phyloP scores from a whole-genome alignment of 2,888 invertebrate species.

The Agriopis aurantiaria region DNA sequence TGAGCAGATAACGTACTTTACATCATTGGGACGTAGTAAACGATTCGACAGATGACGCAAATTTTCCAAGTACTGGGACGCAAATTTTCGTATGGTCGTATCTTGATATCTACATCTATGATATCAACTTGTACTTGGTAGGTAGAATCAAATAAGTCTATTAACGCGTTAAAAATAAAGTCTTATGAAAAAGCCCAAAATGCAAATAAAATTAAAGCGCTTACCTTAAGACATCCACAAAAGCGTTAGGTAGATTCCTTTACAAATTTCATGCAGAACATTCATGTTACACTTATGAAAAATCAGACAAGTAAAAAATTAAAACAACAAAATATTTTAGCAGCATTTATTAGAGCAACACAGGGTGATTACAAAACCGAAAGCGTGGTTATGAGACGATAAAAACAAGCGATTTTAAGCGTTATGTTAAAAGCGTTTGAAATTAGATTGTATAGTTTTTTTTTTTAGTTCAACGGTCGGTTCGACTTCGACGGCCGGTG shows the following conservation, averaged over 20 bases:
- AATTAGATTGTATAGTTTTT: no score
- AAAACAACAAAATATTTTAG: conserved; percentile 48
- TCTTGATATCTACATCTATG: no score
- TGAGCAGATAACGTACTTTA: no score
- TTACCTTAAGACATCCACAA: conserved; percentile 36
- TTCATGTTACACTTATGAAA: conserved; percentile 2
- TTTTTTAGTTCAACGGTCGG: no score
- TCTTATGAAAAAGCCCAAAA: background rate
- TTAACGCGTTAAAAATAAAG: background rate
- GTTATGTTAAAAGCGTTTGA: background rate
- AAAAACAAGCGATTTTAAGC: conserved; percentile 21
- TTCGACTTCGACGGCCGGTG: no score
- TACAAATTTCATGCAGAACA: conserved; percentile 24
- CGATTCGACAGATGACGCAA: no score
- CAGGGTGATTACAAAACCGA: conserved; percentile 54
- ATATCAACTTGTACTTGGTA: background rate
- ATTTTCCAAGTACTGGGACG: no score
- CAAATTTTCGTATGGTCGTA: no score
- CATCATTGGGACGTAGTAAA: no score
- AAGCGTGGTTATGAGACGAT: conserved; percentile 50
- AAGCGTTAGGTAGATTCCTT: conserved; percentile 27
- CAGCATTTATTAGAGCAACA: conserved; percentile 60
- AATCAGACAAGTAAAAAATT: background rate
- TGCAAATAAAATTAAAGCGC: conserved; percentile 19
- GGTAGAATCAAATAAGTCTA: background rate